phyloP scores from a whole-genome alignment of 1,140 invertebrate species.

The Apis laboriosa region DNA sequence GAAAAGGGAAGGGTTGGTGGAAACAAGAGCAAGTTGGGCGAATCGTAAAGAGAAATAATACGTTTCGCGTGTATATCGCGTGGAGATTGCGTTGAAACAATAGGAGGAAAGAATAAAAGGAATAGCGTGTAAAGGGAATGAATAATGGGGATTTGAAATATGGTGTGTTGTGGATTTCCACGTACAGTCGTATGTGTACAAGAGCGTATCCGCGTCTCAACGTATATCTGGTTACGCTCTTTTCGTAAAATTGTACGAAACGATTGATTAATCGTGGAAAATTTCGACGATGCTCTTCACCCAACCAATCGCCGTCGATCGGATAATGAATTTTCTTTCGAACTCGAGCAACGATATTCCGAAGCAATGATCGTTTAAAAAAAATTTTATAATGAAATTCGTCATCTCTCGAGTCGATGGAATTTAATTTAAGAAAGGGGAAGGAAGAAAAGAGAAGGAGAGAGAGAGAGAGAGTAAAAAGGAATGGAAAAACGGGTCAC shows the following conservation, averaged over 20 bases:
- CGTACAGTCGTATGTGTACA: neutral
- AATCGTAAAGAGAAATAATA: neutral
- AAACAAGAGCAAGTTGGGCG: too few species aligned
- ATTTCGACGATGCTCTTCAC: too few species aligned
- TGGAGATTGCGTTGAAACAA: neutral
- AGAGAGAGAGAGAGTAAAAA: too few species aligned
- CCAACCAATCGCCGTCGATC: too few species aligned
- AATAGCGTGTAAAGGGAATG: neutral
- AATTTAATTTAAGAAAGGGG: conserved; percentile 9
- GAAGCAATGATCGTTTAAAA: neutral
- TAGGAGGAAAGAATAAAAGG: neutral
- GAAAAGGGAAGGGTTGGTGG: too few species aligned
- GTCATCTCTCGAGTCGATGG: neutral
- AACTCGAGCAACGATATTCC: too few species aligned
- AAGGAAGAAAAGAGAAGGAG: too few species aligned
- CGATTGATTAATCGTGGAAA: too few species aligned
- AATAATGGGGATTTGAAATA: conserved; percentile 5
- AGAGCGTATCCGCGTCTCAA: neutral
- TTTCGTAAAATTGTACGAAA: neutral
- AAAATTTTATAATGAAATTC: neutral
- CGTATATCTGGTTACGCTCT: neutral
- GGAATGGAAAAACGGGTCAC: conserved; percentile 19
- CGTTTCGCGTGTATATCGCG: neutral
- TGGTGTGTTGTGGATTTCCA: neutral
- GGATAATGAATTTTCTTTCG: too few species aligned